A percentile compares a stretch with the other conserved stretches of the same genome.
Evolutionary conservation across 2,797 vertebrate genomes (phyloP).

Genomic region (Philypnodon macrostomus): DNA sequence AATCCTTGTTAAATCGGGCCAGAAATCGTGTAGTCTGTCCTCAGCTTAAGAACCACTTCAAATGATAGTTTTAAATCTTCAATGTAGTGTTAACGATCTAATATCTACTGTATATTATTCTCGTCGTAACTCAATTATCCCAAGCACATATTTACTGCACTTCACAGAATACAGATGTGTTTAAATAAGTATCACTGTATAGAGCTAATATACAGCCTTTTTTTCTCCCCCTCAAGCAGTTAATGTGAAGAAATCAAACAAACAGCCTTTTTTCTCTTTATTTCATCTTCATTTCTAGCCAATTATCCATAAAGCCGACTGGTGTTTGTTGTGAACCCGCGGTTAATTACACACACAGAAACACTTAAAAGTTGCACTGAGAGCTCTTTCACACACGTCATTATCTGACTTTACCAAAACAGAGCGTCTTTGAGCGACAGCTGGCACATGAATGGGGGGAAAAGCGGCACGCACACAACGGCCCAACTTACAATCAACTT

Average conservation of each 20-base stretch:
- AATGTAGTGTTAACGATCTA: background rate
- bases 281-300: conserved; percentile 41
- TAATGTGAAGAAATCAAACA: conserved; percentile 14
- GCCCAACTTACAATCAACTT: conserved; percentile 59
- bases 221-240: conserved; percentile 5
- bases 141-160: background rate
- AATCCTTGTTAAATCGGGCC: no score
- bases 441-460: conserved; percentile 58
- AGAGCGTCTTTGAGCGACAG: conserved; percentile 60
- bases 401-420: conserved; percentile 55
- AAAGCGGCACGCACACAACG: conserved; percentile 44
- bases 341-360: conserved; percentile 50
- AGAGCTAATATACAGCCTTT: conserved; percentile 3
- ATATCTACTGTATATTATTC: background rate
- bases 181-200: conserved; percentile 1
- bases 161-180: background rate
- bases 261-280: conserved; percentile 25
- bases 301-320: conserved; percentile 52
- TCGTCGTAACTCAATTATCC: conserved; percentile 1
- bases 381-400: conserved; percentile 44
- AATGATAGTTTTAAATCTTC: background rate
- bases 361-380: conserved; percentile 48
- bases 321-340: conserved; percentile 37
- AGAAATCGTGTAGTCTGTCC: no score
- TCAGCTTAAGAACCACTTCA: no score